A percentile compares a stretch with the other conserved stretches of the same genome.
These are phyloP conservation scores for Papilio protenor DNA, from an alignment of 2,888 invertebrate species.

Conservation along the genomic window DNA sequence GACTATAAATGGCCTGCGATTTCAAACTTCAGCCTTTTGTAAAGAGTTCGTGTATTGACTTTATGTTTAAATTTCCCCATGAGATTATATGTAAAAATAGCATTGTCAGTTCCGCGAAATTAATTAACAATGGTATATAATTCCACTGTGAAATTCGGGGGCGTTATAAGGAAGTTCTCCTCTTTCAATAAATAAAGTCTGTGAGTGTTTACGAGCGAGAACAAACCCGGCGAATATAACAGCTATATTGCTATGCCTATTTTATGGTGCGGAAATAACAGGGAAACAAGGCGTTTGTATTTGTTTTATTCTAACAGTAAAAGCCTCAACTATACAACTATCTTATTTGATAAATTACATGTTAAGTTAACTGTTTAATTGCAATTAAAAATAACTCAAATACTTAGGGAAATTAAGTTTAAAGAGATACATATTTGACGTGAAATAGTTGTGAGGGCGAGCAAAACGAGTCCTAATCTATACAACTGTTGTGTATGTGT, in stretches of 20 bases:
- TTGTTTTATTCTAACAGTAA: background rate
- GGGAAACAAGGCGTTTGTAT: background rate
- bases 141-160: background rate
- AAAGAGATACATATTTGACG: too few species aligned
- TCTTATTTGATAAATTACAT: too few species aligned
- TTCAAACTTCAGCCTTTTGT: too few species aligned
- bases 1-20: too few species aligned
- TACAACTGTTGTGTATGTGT: too few species aligned
- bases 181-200: conserved; percentile 1
- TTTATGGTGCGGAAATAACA: conserved; percentile 6
- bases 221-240: conserved; percentile 3
- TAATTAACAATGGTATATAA: conserved; percentile 8
- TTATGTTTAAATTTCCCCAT: too few species aligned
- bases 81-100: too few species aligned
- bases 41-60: too few species aligned
- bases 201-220: conserved; percentile 13
- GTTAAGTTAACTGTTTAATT: background rate
- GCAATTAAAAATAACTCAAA: too few species aligned
- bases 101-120: background rate
- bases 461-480: too few species aligned
- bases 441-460: too few species aligned
- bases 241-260: background rate
- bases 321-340: background rate
- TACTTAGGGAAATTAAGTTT: too few species aligned
- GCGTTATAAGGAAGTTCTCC: conserved; percentile 3